Conservation (phyloP, 2,797 vertebrate genomes). For the Zalophus californianus region DNA sequence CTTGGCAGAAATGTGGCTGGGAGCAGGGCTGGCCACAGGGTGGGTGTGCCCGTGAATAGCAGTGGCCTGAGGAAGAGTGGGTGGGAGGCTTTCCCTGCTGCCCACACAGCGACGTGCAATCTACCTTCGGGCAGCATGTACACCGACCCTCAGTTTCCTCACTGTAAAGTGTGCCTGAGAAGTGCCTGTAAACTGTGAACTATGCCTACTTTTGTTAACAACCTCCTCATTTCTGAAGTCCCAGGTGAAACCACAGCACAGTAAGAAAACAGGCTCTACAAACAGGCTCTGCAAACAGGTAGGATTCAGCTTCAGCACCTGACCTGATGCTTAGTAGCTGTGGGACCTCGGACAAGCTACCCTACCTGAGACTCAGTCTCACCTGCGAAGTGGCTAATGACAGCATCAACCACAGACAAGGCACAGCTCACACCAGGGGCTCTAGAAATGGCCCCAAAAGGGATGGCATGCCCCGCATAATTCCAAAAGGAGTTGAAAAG, state of each 20-base stretch:
- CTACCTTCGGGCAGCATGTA: not conserved
- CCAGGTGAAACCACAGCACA: not conserved
- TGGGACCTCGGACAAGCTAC: not conserved
- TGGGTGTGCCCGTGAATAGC: fast-evolving
- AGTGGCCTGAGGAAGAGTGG: too few relatives aligned
- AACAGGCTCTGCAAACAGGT: not conserved
- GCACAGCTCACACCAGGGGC: not conserved
- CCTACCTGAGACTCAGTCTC: not conserved
- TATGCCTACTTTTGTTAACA: not conserved
- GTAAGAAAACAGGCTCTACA: not conserved
- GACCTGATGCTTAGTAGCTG: not conserved
- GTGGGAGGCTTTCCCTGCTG: not conserved
- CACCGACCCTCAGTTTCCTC: not conserved
- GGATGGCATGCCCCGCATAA: too few relatives aligned
- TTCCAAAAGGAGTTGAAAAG: not conserved
- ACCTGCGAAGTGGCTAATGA: not conserved
- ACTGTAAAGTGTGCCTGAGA: not conserved
- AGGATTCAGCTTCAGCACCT: not conserved
- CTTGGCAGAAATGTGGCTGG: slow-evolving; percentile 14
- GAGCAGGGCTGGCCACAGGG: not conserved
- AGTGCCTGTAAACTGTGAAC: not conserved
- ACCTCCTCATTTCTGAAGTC: not conserved
- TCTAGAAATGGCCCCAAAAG: not conserved
- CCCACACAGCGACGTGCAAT: not conserved
- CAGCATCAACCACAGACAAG: not conserved